Base-by-base conservation (phyloP, 2,888 invertebrate species). In the Drosophila atroscutellata region DNA sequence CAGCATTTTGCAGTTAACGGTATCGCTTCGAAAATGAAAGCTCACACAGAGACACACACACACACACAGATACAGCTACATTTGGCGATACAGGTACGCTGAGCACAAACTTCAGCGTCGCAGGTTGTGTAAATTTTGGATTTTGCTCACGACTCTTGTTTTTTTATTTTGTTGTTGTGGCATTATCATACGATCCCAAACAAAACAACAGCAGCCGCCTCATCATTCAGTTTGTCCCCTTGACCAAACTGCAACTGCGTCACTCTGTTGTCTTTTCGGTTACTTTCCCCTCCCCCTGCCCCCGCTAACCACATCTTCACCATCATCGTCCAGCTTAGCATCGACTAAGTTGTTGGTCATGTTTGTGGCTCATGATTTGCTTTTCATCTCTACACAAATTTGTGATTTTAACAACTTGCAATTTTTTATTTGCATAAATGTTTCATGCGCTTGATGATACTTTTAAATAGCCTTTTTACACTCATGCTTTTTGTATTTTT, bases 1-100 rank as follows among this genome's bases (percentile, higher is more conserved):
- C 76, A 78, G 77, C 77, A 45, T 72, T 80, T 80, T 74, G 80
- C 80, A 88, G 81, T 77, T 89, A 91, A 91, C 91, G 91, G 88
- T 89, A 90, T 81, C 75, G 80, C 89, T 90, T 85, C 84, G 91
- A 91, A 91, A 91, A 91, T 91, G 91, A 91, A 91, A 91, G 92
- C 92, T 91, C 76, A 75, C 77, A 85, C 80, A 80, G 66, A 80
- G 61, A 65, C 63, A 77, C 67, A 54, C 18, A 56, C 76, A 52
- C 24, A 56, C 36, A 79, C 32, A 49, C 59, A 61, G 28, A 37
- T n/a, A 67, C 11, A 65, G 30, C 47, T 59, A 66, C 42, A 71
- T 62, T 66, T 50, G 51, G 55, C 49, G 60, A 71, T 50, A 59
- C 63, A 58, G 24, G 62, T 59, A 58, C 66, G 51, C 59, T 63